Evolutionary conservation across 2,888 invertebrate genomes (phyloP).

Genomic region (Bombylius major): DNA sequence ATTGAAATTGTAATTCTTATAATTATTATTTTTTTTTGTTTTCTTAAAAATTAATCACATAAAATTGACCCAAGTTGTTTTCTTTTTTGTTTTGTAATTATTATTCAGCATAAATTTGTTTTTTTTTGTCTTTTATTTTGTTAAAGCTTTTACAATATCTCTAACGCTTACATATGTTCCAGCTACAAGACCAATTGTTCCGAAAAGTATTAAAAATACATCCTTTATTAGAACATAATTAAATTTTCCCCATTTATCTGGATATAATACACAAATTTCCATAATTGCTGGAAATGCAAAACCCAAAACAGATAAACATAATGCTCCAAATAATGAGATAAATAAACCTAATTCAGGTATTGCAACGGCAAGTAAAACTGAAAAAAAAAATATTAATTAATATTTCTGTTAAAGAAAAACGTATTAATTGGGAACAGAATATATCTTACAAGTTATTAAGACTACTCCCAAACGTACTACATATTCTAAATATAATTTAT

Average conservation of each 20-base stretch:
- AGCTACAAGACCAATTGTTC: slow-evolving; percentile 48
- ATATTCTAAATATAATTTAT: slow-evolving; percentile 39
- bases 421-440: neutral
- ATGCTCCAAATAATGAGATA: slow-evolving; percentile 63
- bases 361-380: slow-evolving; percentile 60
- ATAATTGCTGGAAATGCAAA: slow-evolving; percentile 64
- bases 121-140: neutral
- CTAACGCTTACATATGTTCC: slow-evolving; percentile 42
- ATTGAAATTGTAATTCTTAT: too few relatives aligned
- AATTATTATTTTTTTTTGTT: too few relatives aligned
- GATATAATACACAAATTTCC: slow-evolving; percentile 59
- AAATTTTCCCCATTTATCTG: slow-evolving; percentile 41
- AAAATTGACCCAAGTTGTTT: too few relatives aligned
- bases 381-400: slow-evolving; percentile 15
- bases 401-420: neutral
- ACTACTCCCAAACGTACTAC: slow-evolving; percentile 42
- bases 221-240: slow-evolving; percentile 41
- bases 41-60: too few relatives aligned
- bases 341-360: slow-evolving; percentile 60
- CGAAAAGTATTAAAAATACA: slow-evolving; percentile 43
- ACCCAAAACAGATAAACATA: slow-evolving; percentile 59
- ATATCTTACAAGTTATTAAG: slow-evolving; percentile 47
- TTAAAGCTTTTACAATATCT: slow-evolving; percentile 22
- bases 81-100: too few relatives aligned
- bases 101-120: too few relatives aligned